phyloP scores from a whole-genome alignment of 2,888 invertebrate genomes.

The Silvanus unidentatus region DNA sequence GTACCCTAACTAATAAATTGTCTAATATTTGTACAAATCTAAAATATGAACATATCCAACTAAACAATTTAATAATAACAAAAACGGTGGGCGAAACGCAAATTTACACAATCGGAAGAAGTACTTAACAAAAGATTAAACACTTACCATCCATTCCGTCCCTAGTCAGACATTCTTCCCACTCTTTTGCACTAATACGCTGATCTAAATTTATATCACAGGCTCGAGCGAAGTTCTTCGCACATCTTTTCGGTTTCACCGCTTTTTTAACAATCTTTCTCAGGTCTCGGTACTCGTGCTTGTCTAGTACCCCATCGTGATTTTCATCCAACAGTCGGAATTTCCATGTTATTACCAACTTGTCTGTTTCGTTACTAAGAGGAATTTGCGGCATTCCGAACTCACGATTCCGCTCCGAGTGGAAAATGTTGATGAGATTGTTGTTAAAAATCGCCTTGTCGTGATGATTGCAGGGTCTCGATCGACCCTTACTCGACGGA shows the following conservation, averaged over 20 bases:
- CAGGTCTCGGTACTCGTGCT: conserved; percentile 75
- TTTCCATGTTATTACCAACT: conserved; percentile 79
- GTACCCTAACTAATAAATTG: conserved; percentile 16
- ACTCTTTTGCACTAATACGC: conserved; percentile 72
- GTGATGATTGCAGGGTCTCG: conserved; percentile 57
- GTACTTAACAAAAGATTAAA: conserved; percentile 24
- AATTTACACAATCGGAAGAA: conserved; percentile 2
- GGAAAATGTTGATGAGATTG: conserved; percentile 79
- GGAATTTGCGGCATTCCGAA: conserved; percentile 35
- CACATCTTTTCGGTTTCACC: conserved; percentile 84
- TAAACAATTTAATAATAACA: background rate
- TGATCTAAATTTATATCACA: conserved; percentile 83
- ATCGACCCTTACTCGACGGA: conserved; percentile 50
- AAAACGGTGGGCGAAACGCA: background rate
- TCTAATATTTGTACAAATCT: too few relatives aligned
- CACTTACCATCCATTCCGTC: conserved; percentile 79
- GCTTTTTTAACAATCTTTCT: conserved; percentile 79
- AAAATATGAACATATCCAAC: too few relatives aligned
- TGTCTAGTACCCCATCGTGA: conserved; percentile 69
- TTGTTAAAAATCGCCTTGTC: conserved; percentile 78
- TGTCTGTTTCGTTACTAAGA: conserved; percentile 42
- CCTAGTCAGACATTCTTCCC: conserved; percentile 77
- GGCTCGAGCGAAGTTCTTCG: conserved; percentile 78
- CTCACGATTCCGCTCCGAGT: conserved; percentile 63
- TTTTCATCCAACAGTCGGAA: conserved; percentile 79